Conservation (phyloP, 2,888 invertebrate genomes). For the Branchinecta sandiegonensis region DNA sequence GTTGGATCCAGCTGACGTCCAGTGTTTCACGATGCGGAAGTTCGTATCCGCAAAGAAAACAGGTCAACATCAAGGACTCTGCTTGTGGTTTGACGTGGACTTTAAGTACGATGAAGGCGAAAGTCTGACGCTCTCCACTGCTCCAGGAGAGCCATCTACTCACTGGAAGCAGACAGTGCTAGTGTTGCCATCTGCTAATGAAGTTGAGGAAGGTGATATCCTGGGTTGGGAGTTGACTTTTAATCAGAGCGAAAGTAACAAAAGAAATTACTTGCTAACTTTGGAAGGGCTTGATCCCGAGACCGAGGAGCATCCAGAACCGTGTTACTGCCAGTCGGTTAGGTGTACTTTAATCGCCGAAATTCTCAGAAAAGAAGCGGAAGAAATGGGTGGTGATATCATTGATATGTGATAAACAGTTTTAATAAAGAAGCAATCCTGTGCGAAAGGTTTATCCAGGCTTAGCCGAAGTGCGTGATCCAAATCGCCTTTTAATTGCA, state of each 20-base stretch:
- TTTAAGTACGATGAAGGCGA: constrained; percentile 38
- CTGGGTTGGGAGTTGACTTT: constrained; percentile 42
- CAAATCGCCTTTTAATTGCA: too few relatives aligned
- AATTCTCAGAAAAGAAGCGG: constrained; percentile 41
- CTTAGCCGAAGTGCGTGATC: too few relatives aligned
- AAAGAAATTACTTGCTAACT: constrained; percentile 48
- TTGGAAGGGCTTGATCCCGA: constrained; percentile 53
- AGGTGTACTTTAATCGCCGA: constrained; percentile 58
- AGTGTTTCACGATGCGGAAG: constrained; percentile 45
- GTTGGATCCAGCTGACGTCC: constrained; percentile 44
- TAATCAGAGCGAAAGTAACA: constrained; percentile 44
- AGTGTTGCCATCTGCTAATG: constrained; percentile 50
- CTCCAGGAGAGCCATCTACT: constrained; percentile 43
- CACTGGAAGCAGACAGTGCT: constrained; percentile 64
- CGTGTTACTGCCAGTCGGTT: constrained; percentile 59
- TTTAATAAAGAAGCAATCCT: too few relatives aligned
- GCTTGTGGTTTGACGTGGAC: constrained; percentile 65
- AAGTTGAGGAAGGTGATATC: constrained; percentile 35
- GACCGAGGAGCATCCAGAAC: constrained; percentile 54
- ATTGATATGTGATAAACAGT: not conserved
- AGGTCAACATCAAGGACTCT: constrained; percentile 44
- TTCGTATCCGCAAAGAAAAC: constrained; percentile 43
- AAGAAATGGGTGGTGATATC: constrained; percentile 27
- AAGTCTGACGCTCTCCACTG: constrained; percentile 41
- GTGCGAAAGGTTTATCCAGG: too few relatives aligned